These are phyloP conservation scores for Drosophila ambigua DNA, from an alignment of 1,140 invertebrate species.

Conservation along the genomic window DNA sequence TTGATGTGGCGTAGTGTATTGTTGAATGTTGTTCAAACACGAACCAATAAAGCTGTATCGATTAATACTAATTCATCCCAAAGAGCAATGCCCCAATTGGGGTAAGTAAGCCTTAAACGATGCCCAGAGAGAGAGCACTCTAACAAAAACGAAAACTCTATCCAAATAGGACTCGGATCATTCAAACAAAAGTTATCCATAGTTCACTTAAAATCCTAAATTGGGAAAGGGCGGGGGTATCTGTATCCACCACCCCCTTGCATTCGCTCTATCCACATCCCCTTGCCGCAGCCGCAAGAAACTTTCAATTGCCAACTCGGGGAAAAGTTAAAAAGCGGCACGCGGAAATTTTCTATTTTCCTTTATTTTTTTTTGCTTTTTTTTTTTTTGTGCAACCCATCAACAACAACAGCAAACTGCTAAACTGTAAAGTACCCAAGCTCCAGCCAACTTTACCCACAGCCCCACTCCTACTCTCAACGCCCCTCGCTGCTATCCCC, in stretches of 20 bases:
- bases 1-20: not conserved
- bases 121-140: not conserved
- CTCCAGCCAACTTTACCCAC: constrained; percentile 31
- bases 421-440: constrained; percentile 57
- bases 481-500: not conserved
- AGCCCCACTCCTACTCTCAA: not conserved
- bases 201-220: constrained; percentile 46
- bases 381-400: constrained; percentile 12
- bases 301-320: constrained; percentile 56
- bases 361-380: constrained; percentile 28
- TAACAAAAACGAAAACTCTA: constrained; percentile 17
- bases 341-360: constrained; percentile 46
- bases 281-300: constrained; percentile 32
- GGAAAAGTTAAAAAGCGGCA: constrained; percentile 58
- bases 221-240: constrained; percentile 21
- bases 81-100: not conserved
- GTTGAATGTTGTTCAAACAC: too few relatives aligned
- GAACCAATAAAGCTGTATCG: too few relatives aligned
- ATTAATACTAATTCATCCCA: too few relatives aligned
- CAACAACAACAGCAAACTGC: constrained; percentile 47
- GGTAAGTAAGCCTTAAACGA: not conserved
- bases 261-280: constrained; percentile 1
- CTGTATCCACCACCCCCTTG: not conserved
- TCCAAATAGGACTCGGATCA: constrained; percentile 39
- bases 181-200: constrained; percentile 41